Evolutionary conservation across 2,113 vertebrate genomes (phyloP).

Genomic region (Cyrtonyx montezumae): DNA sequence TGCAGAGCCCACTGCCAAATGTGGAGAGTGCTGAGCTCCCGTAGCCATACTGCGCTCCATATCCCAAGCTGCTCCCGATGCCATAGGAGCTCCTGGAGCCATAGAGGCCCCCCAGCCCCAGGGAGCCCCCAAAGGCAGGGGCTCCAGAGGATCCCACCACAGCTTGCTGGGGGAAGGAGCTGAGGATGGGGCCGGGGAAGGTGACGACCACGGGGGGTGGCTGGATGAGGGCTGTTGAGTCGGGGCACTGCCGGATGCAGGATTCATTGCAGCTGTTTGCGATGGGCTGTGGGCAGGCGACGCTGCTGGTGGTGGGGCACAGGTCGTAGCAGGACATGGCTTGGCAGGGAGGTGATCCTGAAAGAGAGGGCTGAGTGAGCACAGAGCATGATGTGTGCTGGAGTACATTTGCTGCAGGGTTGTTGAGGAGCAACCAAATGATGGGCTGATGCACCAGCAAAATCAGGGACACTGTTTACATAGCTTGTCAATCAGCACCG

Average conservation of each 20-base stretch:
- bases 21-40: neutral
- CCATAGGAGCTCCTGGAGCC: fast-evolving
- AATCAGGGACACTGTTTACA: fast-evolving
- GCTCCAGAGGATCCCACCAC: neutral
- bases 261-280: conserved; percentile 38
- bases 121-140: neutral
- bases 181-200: conserved; percentile 58
- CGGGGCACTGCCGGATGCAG: neutral
- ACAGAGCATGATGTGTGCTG: fast-evolving
- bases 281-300: conserved; percentile 23
- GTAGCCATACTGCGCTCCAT: neutral
- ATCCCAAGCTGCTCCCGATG: neutral
- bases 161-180: conserved; percentile 44
- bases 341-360: neutral
- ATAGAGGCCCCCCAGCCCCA: neutral
- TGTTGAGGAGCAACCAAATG: fast-evolving
- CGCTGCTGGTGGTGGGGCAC: neutral
- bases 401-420: neutral
- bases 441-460: neutral
- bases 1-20: fast-evolving
- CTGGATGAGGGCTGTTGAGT: neutral
- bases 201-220: neutral
- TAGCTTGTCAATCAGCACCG: neutral
- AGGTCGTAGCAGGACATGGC: conserved; percentile 48
- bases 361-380: neutral